Percentiles rank a stretch among this genome's conserved stretches.
These are phyloP conservation scores for Plodia interpunctella DNA, from an alignment of 1,140 invertebrate genomes.

Conservation along the genomic window DNA sequence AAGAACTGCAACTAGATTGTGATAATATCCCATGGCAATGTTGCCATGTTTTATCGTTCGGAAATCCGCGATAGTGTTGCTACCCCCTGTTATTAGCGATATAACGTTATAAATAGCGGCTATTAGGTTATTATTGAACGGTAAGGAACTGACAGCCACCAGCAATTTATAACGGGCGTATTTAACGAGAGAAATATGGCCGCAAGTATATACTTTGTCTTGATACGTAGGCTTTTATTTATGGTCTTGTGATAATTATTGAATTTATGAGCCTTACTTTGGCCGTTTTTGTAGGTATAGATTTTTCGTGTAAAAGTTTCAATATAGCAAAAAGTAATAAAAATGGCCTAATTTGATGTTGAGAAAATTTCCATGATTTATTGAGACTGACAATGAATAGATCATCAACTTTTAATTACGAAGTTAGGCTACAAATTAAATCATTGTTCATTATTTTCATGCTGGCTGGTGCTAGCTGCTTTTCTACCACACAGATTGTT, in stretches of 20 bases:
- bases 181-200: slow-evolving; percentile 10
- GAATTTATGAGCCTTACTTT: background rate
- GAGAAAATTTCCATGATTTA: too few species aligned
- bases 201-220: slow-evolving; percentile 11
- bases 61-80: slow-evolving; percentile 29
- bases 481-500: too few species aligned
- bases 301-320: too few species aligned
- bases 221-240: background rate
- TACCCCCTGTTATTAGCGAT: slow-evolving; percentile 17
- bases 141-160: slow-evolving; percentile 3
- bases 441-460: too few species aligned
- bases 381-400: too few species aligned
- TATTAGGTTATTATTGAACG: slow-evolving; percentile 18
- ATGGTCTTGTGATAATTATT: slow-evolving; percentile 1
- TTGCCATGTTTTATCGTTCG: slow-evolving; percentile 39
- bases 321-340: too few species aligned
- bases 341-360: too few species aligned
- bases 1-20: too few species aligned
- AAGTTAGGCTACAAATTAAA: too few species aligned
- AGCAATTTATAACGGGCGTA: background rate
- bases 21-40: slow-evolving; percentile 24
- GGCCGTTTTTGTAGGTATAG: too few species aligned
- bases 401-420: too few species aligned
- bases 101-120: slow-evolving; percentile 25
- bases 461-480: too few species aligned